Base-by-base conservation (phyloP, 2,113 vertebrate species). In the Danionella cerebrum region DNA sequence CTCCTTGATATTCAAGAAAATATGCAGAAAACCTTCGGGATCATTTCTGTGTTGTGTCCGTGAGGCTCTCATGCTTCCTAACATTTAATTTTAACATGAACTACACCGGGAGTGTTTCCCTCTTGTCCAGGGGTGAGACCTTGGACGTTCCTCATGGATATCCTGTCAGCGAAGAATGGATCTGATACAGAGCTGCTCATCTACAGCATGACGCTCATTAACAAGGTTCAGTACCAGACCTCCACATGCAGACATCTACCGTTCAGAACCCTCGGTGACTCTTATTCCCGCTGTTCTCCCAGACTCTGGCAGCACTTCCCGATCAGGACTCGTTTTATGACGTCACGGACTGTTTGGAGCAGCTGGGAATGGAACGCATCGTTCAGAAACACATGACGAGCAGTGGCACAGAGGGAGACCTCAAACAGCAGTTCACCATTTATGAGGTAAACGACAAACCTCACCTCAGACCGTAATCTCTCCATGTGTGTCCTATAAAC, bases 281-380 rank as follows among this genome's bases (percentile, higher is more conserved):
- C 10, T 51, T 19, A 36, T 3, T 25, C 24, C 5, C 5, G 27
- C n/a, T 65, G 3, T 14, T 12, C 24, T 78, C 55, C 18, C 81
- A 98, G 96, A 93, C 89, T 0, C 85, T 98, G 67, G 89, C 87
- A 0, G 93, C 86, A 0, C 91, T 98, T 16, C 95, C 93, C 0
- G 96, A 98, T 66, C 96, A 98, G 84, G 96, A 98, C 80, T 93
- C 93, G 0, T 98, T 98, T 87, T 98, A 98, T 0, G 96, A 98
- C 0, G 73, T 96, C 77, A 92, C 95, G 0, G 96, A 98, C 82
- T 91, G 90, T 21, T 84, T 98, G 80, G 96, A 98, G 78, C 87
- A 92, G 79, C 89, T 90, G 73, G 92, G 93, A 25, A 96, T 98
- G 91, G 96, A 98, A 73, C 51, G 52, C 0, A 74, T 96, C 59